phyloP scores from a whole-genome alignment of 1,140 invertebrate genomes.

The Halesus radiatus region DNA sequence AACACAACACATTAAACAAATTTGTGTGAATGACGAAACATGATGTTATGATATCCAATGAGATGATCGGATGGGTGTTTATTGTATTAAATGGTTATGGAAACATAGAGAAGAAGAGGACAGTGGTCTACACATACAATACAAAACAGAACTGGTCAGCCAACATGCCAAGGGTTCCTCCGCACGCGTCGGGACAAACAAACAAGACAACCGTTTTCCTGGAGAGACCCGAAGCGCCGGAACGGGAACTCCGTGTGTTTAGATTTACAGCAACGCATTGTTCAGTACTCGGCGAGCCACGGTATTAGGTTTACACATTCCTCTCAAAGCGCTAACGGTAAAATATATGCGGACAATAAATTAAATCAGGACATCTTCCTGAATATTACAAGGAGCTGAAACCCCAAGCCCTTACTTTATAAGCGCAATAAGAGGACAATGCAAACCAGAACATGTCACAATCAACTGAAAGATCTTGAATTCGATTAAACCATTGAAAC shows the following conservation, averaged over 20 bases:
- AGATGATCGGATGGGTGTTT: not conserved
- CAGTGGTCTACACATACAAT: conserved; percentile 25
- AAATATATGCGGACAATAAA: too few species aligned
- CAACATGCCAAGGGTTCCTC: conserved; percentile 24
- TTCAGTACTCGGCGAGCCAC: too few species aligned
- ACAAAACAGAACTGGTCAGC: conserved; percentile 15
- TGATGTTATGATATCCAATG: not conserved
- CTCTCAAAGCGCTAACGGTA: too few species aligned
- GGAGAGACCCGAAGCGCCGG: not conserved
- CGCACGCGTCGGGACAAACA: not conserved
- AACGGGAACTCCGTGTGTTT: not conserved
- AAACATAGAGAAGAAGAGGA: not conserved
- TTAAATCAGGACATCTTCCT: too few species aligned
- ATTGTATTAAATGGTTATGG: not conserved
- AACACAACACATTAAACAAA: not conserved
- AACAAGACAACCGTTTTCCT: not conserved
- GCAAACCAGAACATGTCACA: too few species aligned
- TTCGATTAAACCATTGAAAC: too few species aligned
- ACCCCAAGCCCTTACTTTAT: too few species aligned
- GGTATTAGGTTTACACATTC: too few species aligned
- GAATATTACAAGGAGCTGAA: too few species aligned
- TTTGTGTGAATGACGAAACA: not conserved
- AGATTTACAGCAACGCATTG: too few species aligned
- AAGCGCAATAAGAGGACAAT: too few species aligned
- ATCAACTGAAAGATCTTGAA: too few species aligned